Conservation (phyloP, 1,140 invertebrate species). For the Monochamus saltuarius region DNA sequence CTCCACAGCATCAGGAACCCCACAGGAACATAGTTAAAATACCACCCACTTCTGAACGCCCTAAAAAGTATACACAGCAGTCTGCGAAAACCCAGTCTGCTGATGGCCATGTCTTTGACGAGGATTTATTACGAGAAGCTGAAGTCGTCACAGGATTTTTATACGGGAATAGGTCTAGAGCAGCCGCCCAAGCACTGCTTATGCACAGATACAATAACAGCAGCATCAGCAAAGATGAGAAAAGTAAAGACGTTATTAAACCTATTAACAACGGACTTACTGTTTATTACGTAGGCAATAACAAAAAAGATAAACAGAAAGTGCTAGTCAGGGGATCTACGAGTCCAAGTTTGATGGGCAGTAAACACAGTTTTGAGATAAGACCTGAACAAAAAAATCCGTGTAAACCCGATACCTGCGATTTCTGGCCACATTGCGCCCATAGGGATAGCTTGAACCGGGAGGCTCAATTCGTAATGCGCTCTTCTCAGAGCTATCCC, state of each 20-base stretch:
- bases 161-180: slow-evolving; percentile 57
- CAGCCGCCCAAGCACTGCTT: slow-evolving; percentile 54
- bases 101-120: slow-evolving; percentile 51
- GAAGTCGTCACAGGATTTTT: slow-evolving; percentile 60
- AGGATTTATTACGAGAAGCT: slow-evolving; percentile 56
- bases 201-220: slow-evolving; percentile 53
- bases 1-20: slow-evolving; percentile 48
- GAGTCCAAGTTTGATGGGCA: slow-evolving; percentile 48
- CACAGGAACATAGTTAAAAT: slow-evolving; percentile 53
- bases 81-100: slow-evolving; percentile 9
- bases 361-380: slow-evolving; percentile 35
- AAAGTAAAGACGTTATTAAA: slow-evolving; percentile 43
- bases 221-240: slow-evolving; percentile 48
- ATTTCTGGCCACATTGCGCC: slow-evolving; percentile 61
- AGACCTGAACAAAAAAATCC: slow-evolving; percentile 28
- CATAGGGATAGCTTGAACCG: slow-evolving; percentile 50
- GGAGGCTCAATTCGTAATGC: slow-evolving; percentile 50
- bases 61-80: slow-evolving; percentile 11
- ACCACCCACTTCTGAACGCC: slow-evolving; percentile 29
- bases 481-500: slow-evolving; percentile 60
- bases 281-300: slow-evolving; percentile 54
- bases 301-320: slow-evolving; percentile 43
- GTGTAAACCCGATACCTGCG: slow-evolving; percentile 58
- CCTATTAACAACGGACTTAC: slow-evolving; percentile 50
- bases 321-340: slow-evolving; percentile 56